A percentile compares a stretch with the other conserved stretches of the same genome.
Evolutionary conservation across 2,113 vertebrate genomes (phyloP).

Genomic region (Rhizomys pruinosus): DNA sequence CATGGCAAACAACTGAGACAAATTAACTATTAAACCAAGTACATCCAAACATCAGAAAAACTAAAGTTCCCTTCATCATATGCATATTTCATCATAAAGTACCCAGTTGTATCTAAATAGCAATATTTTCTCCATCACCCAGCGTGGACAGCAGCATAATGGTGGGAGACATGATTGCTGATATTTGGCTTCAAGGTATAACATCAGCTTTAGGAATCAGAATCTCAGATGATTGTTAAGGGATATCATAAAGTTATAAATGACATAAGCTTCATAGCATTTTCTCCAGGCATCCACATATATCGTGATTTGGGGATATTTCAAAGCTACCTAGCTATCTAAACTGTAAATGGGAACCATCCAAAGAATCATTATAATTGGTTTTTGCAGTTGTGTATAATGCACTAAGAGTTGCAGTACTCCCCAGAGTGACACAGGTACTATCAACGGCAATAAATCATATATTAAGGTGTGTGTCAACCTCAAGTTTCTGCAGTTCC

Average conservation of each 20-base stretch:
- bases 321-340: constrained; percentile 98
- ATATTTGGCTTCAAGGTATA: constrained; percentile 97
- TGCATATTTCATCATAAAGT: constrained; percentile 80
- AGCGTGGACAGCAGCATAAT: constrained; percentile 95
- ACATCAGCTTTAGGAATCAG: constrained; percentile 94
- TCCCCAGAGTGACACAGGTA: constrained; percentile 97
- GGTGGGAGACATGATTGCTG: constrained; percentile 97
- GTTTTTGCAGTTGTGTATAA: constrained; percentile 98
- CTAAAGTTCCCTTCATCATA: constrained; percentile 99
- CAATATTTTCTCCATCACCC: constrained; percentile 99
- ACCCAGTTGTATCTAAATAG: constrained; percentile 96
- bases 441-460: constrained; percentile 98
- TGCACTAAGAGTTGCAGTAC: constrained; percentile 98
- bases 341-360: constrained; percentile 99
- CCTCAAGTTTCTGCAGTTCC: no score
- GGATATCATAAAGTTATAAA: constrained; percentile 99
- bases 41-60: constrained; percentile 97
- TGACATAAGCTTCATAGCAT: constrained; percentile 99
- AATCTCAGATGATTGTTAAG: constrained; percentile 96
- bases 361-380: constrained; percentile 99
- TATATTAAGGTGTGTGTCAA: constrained; percentile 95
- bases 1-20: constrained; percentile 97
- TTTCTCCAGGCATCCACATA: constrained; percentile 99
- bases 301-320: constrained; percentile 96
- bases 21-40: constrained; percentile 97